Conservation (phyloP, 1,140 invertebrate species). For the Ips typographus region DNA sequence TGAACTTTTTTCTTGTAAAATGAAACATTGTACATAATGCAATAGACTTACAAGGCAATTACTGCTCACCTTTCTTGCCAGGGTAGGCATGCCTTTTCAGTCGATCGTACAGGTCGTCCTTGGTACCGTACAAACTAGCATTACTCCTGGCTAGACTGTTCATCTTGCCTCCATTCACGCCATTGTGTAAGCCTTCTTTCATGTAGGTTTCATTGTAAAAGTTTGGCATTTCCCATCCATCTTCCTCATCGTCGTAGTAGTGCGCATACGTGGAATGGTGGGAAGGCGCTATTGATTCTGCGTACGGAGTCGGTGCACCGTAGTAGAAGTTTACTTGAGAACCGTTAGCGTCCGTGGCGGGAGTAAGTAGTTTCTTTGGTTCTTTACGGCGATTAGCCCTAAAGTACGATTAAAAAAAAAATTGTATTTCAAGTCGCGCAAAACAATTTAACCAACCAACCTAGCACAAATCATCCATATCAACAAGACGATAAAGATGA, state of each 20-base stretch:
- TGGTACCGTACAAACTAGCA: constrained; percentile 91
- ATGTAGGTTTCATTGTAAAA: constrained; percentile 97
- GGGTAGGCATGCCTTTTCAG: constrained; percentile 93
- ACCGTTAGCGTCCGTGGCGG: constrained; percentile 83
- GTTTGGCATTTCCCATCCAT: constrained; percentile 96
- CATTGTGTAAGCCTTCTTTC: constrained; percentile 87
- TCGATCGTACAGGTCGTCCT: constrained; percentile 94
- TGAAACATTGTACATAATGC: too few relatives aligned
- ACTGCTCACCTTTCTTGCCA: constrained; percentile 83
- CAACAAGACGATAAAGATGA: constrained; percentile 87
- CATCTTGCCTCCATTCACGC: constrained; percentile 74
- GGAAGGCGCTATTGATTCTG: constrained; percentile 91
- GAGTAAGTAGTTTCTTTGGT: constrained; percentile 83
- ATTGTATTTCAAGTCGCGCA: neutral
- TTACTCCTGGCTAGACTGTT: constrained; percentile 89
- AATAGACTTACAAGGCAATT: neutral
- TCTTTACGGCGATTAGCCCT: constrained; percentile 79
- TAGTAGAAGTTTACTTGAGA: constrained; percentile 97
- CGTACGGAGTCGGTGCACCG: constrained; percentile 87
- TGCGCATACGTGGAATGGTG: constrained; percentile 95
- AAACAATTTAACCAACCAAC: constrained; percentile 49
- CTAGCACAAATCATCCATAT: constrained; percentile 97
- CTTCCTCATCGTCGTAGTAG: constrained; percentile 93
- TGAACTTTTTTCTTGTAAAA: too few relatives aligned
- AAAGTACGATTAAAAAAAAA: constrained; percentile 32